Conservation (phyloP, 2,797 vertebrate genomes). For the Decapterus maruadsi region DNA sequence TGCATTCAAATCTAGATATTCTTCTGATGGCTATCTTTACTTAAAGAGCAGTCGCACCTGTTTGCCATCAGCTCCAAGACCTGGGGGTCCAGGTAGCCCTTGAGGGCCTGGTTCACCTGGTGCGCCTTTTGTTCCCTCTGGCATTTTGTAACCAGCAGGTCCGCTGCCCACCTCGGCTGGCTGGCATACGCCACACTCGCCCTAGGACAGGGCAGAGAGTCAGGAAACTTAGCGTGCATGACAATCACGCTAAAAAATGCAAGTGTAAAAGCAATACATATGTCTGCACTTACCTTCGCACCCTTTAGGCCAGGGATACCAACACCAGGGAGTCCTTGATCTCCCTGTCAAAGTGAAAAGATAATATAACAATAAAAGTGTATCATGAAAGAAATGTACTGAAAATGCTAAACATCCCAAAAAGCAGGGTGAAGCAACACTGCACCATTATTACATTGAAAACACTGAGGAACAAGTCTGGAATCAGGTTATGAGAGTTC, state of each 20-base stretch:
- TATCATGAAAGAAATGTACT: not conserved
- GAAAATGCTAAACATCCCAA: slow-evolving; percentile 1
- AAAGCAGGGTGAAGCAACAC: not conserved
- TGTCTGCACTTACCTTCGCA: slow-evolving; percentile 76
- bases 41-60: slow-evolving; percentile 69
- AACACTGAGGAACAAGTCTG: not conserved
- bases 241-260: slow-evolving; percentile 15
- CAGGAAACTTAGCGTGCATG: slow-evolving; percentile 6
- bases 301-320: slow-evolving; percentile 79
- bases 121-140: slow-evolving; percentile 55
- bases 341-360: slow-evolving; percentile 74
- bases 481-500: not conserved
- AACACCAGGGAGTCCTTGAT: slow-evolving; percentile 74
- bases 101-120: slow-evolving; percentile 70
- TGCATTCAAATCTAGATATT: not conserved
- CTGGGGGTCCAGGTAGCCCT: slow-evolving; percentile 78
- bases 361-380: slow-evolving; percentile 8
- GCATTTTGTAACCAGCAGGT: slow-evolving; percentile 61
- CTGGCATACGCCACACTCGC: slow-evolving; percentile 80
- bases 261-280: slow-evolving; percentile 10
- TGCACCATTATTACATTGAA: not conserved
- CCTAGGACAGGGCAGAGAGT: slow-evolving; percentile 63
- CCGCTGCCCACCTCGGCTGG: slow-evolving; percentile 66
- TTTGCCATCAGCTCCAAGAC: slow-evolving; percentile 77
- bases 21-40: not conserved